A percentile compares a stretch with the other conserved stretches of the same genome.
phyloP scores from a whole-genome alignment of 2,888 invertebrate genomes.

The Ochlodes sylvanus region DNA sequence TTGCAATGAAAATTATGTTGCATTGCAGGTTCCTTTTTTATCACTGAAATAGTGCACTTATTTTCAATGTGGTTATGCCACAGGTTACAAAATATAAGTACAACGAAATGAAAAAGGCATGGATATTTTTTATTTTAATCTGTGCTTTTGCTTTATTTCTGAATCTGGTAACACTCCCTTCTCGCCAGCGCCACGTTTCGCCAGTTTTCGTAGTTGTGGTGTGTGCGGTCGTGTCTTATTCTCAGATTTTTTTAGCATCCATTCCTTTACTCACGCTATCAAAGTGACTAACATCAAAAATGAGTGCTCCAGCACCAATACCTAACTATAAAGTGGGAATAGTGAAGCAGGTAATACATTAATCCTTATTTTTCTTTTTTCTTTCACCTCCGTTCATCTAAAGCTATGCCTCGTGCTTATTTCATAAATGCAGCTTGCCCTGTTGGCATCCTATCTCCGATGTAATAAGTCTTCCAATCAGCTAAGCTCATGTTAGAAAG shows the following conservation, averaged over 20 bases:
- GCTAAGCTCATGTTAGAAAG: not conserved
- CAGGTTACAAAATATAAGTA: no score
- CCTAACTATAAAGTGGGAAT: slow-evolving; percentile 75
- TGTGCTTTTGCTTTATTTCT: slow-evolving; percentile 11
- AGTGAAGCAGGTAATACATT: slow-evolving; percentile 78
- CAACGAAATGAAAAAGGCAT: no score
- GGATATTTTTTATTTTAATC: not conserved
- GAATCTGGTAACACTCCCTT: slow-evolving; percentile 62
- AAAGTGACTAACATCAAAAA: slow-evolving; percentile 60
- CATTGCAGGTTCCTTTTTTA: no score
- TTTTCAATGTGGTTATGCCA: no score
- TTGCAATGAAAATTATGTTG: no score
- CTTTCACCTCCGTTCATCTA: slow-evolving; percentile 39
- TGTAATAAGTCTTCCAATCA: slow-evolving; percentile 11
- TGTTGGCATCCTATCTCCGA: slow-evolving; percentile 70
- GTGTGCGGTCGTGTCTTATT: slow-evolving; percentile 48
- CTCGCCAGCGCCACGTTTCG: slow-evolving; percentile 83
- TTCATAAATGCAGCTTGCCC: slow-evolving; percentile 60
- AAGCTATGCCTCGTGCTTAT: slow-evolving; percentile 70
- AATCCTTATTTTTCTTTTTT: slow-evolving; percentile 48
- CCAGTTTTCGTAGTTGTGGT: slow-evolving; percentile 64
- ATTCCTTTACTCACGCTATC: slow-evolving; percentile 57
- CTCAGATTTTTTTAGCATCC: slow-evolving; percentile 63
- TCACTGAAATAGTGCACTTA: no score
- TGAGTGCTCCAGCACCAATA: slow-evolving; percentile 74